Base-by-base conservation (phyloP, 2,888 invertebrate genomes). In the Monopis laevigella region DNA sequence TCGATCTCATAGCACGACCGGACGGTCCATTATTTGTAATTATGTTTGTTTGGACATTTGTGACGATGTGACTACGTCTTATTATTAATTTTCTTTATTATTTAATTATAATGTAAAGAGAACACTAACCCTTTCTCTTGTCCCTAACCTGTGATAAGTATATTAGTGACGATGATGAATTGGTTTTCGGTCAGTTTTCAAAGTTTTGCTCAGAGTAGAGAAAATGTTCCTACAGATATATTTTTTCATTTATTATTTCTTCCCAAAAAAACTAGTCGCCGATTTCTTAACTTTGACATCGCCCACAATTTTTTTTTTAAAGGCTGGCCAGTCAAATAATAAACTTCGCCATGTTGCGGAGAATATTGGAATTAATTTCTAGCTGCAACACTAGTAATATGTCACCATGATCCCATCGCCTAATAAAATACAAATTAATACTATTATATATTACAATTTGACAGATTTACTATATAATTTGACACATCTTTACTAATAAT, bases 141-240 rank as follows among this genome's bases (percentile, higher is more conserved):
- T 77, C 77, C 78, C 72, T 74, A 73, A 80, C 78, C 78, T 80
- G 78, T 80, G 78, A 80, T 80, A 80, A 80, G 78, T 78, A 80
- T 70, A 69, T 77, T 78, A 78, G 77, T 66, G 56, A 66, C 73
- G 65, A 61, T 51, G 58, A 60, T 34, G 66, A 66, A 62, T n/a
- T n/a, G n/a, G n/a, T n/a, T n/a, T n/a, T n/a, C n/a, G n/a, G n/a
- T n/a, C n/a, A n/a, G n/a, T n/a, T 51, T 59, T 58, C 65, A 65
- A 69, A 72, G 62, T 26, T 36, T 68, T 71, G 75, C 75, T 74
- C 74, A 72, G 69, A 64, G 57, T 69, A 68, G 61, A 61, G 60
- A 66, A 12, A 68, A 68, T 70, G 74, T 77, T 75, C 75, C 77
- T 75, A 71, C 65, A 62, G 59, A 69, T 34, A 71, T 74, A 5